A percentile compares a stretch with the other conserved stretches of the same genome.
phyloP scores from a whole-genome alignment of 2,113 vertebrate genomes.

The Peromyscus leucopus region DNA sequence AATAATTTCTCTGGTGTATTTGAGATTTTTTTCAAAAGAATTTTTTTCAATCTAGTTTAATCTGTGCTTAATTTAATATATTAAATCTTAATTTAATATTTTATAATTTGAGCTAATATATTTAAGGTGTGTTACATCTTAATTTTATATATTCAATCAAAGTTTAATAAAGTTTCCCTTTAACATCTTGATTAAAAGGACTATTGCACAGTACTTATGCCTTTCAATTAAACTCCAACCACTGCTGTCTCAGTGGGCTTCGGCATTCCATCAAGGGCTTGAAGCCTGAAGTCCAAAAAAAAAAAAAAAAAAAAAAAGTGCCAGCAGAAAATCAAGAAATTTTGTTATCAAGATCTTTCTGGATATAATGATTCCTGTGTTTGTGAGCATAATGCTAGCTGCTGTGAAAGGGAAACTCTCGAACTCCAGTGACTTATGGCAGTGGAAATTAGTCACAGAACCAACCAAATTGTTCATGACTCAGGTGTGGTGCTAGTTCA shows the following conservation, averaged over 20 bases:
- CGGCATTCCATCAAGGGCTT: conserved; percentile 68
- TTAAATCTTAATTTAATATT: conserved; percentile 85
- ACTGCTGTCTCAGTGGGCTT: conserved; percentile 75
- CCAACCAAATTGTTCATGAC: neutral
- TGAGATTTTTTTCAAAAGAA: conserved; percentile 77
- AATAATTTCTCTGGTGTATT: conserved; percentile 79
- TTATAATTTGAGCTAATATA: conserved; percentile 83
- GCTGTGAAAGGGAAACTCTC: neutral
- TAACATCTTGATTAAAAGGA: conserved; percentile 84
- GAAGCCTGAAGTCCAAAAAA: conserved; percentile 70
- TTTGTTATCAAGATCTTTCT: neutral
- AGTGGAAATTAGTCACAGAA: neutral
- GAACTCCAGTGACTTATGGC: neutral
- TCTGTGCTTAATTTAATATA: conserved; percentile 82
- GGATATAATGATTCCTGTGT: neutral
- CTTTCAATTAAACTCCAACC: conserved; percentile 83
- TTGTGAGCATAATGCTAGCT: neutral
- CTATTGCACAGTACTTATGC: conserved; percentile 71
- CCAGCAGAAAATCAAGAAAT: neutral
- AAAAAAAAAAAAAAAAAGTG: neutral
- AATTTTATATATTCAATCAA: conserved; percentile 84
- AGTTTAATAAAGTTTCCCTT: conserved; percentile 83
- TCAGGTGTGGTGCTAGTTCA: neutral
- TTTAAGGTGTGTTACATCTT: conserved; percentile 82
- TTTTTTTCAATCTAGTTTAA: conserved; percentile 80